Evolutionary conservation across 2,888 invertebrate species (phyloP).

Genomic region (Chamaedrilus cognettii): DNA sequence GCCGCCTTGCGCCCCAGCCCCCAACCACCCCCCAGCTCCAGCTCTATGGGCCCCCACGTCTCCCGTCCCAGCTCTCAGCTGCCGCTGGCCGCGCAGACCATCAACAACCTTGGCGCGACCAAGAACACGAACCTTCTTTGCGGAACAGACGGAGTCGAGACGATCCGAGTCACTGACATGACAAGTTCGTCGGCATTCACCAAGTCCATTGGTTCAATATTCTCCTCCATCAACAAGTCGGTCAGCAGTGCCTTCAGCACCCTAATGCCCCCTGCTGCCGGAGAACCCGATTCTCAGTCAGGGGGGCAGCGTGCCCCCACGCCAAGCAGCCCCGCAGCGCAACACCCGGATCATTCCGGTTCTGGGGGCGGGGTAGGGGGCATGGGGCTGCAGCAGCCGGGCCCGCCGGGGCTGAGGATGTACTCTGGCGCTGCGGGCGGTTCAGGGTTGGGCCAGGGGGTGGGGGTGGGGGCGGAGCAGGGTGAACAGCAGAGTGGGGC

Average conservation of each 20-base stretch:
- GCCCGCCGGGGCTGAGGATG: not conserved
- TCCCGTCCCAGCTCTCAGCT: not conserved
- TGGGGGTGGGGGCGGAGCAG: too few species aligned
- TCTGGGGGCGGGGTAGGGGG: too few species aligned
- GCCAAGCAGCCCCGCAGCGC: not conserved
- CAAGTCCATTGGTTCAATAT: conserved; percentile 32
- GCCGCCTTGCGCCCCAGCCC: not conserved
- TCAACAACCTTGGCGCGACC: too few species aligned
- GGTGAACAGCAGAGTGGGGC: not conserved
- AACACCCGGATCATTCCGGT: too few species aligned
- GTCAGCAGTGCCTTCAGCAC: conserved; percentile 37
- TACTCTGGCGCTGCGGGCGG: too few species aligned
- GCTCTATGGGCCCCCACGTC: not conserved
- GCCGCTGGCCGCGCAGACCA: not conserved
- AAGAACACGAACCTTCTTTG: too few species aligned
- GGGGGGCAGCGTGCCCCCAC: not conserved
- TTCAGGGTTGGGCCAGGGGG: too few species aligned
- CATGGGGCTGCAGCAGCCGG: not conserved
- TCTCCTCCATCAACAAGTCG: conserved; percentile 36
- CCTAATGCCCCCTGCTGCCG: conserved; percentile 27
- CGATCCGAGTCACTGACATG: conserved; percentile 32
- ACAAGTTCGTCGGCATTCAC: conserved; percentile 28
- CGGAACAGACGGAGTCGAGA: conserved; percentile 19
- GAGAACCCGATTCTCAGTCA: not conserved
- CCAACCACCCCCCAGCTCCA: not conserved